Base-by-base conservation (phyloP, 1,140 invertebrate genomes). In the Drosophila gunungcola region DNA sequence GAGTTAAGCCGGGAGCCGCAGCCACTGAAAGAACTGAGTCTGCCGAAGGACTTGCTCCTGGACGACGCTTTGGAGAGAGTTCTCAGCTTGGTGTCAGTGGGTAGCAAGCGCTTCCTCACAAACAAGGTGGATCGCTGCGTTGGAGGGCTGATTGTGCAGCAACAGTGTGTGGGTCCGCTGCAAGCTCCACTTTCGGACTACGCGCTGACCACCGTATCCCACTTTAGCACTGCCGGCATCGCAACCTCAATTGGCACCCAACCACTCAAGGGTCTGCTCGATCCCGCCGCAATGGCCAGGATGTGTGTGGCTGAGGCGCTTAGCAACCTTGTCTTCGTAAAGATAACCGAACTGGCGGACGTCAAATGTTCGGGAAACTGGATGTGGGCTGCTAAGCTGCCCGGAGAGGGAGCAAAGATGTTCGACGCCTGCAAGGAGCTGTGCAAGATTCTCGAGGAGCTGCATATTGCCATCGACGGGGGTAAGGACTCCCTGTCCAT, bases 381-480 rank as follows among this genome's bases (percentile, higher is more conserved):
- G 98, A 99, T 99, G 98, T 99, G 98, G 98, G 95, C 98, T 3
- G 98, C 98, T 6, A 99, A 99, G 93, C 93, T 98, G 12, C 95
- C 96, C 0, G 97, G 96, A 0, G 98, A 99, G 93, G 98, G 98
- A 4, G 97, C 96, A 13, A 94, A 95, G 38, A 93, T 99, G 27
- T 97, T 96, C 70, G 95, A 96, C 52, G 97, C 98, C 2, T 99
- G 98, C 90, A 91, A 93, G 42, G 97, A 98, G 11, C 97, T 99
- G 95, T 98, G 97, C 92, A 92, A 93, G 0, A 93, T 98, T 1
- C 98, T 99, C 97, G 94, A 93, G n/a, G 85, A 95, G 80, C 92
- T 99, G 2, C 97, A 97, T 55, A 96, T 99, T 29, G 98, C 98
- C 25, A 95, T 99, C 43, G 98, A 99, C 93, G 98, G 98, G 13